Evolutionary conservation across 1,140 invertebrate genomes (phyloP).

Genomic region (Vanessa atalanta): DNA sequence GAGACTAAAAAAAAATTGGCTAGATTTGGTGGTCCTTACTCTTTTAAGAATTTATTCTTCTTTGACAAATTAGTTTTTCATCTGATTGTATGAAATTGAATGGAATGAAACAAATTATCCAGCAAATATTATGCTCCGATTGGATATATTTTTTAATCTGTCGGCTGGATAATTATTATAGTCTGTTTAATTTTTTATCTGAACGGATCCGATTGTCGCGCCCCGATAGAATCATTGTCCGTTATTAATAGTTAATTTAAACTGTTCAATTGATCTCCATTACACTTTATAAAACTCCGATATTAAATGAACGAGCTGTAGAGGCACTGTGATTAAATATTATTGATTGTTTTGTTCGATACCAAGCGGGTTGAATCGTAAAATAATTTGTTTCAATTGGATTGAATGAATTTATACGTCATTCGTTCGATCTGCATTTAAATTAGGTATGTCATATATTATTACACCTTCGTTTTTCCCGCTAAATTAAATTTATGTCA

Average conservation of each 20-base stretch:
- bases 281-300: conserved; percentile 72
- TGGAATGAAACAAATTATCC: no score
- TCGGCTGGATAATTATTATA: background rate
- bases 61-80: no score
- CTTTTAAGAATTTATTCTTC: no score
- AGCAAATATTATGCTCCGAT: background rate
- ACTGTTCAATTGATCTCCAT: conserved; percentile 73
- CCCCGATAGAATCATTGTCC: conserved; percentile 63
- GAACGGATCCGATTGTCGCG: conserved; percentile 57
- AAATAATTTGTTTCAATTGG: conserved; percentile 74
- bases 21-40: no score
- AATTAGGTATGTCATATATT: conserved; percentile 18
- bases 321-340: conserved; percentile 65
- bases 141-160: conserved; percentile 18
- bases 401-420: conserved; percentile 64
- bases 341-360: conserved; percentile 63
- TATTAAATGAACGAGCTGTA: conserved; percentile 61
- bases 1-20: no score
- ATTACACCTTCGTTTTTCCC: background rate
- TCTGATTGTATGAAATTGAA: no score
- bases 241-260: conserved; percentile 74
- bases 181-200: conserved; percentile 32
- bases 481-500: background rate
- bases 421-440: conserved; percentile 47
- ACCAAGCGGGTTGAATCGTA: conserved; percentile 61